A percentile compares a stretch with the other conserved stretches of the same genome.
Evolutionary conservation across 2,888 invertebrate genomes (phyloP).

Genomic region (Ephialtes manifestator): DNA sequence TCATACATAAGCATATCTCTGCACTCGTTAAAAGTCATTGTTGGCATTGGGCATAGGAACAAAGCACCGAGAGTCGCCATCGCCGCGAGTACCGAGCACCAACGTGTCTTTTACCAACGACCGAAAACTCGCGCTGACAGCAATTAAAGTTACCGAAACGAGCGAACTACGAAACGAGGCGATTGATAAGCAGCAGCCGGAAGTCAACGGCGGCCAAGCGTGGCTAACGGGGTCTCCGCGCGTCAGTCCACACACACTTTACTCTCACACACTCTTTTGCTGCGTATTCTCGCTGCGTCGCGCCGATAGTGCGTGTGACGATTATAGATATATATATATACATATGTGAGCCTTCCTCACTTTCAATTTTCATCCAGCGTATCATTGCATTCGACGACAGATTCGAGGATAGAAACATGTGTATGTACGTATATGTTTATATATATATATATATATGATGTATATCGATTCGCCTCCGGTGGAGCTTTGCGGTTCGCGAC

Average conservation of each 20-base stretch:
- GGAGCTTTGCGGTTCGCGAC: slow-evolving; percentile 56
- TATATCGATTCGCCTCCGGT: slow-evolving; percentile 65
- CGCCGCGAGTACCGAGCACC: background rate
- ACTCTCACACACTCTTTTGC: slow-evolving; percentile 8
- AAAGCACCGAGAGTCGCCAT: slow-evolving; percentile 42
- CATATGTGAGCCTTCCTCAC: slow-evolving; percentile 15
- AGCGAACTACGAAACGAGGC: slow-evolving; percentile 80
- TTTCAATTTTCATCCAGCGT: slow-evolving; percentile 57
- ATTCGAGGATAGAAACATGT: slow-evolving; percentile 24
- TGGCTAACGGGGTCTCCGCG: slow-evolving; percentile 74
- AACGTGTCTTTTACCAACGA: slow-evolving; percentile 59
- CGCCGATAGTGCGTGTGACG: background rate
- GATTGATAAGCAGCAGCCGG: slow-evolving; percentile 84
- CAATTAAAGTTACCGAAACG: slow-evolving; percentile 78
- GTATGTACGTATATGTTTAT: background rate
- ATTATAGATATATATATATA: background rate
- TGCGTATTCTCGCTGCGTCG: slow-evolving; percentile 24
- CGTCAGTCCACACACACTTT: slow-evolving; percentile 28
- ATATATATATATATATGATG: background rate
- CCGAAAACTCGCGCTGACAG: slow-evolving; percentile 64
- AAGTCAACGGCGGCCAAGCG: slow-evolving; percentile 80
- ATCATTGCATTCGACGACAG: slow-evolving; percentile 41
- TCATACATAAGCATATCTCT: slow-evolving; percentile 23
- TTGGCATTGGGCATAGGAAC: slow-evolving; percentile 41
- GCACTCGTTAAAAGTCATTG: slow-evolving; percentile 38